Conservation (phyloP, 2,797 vertebrate genomes). For the Ciconia nigra region DNA sequence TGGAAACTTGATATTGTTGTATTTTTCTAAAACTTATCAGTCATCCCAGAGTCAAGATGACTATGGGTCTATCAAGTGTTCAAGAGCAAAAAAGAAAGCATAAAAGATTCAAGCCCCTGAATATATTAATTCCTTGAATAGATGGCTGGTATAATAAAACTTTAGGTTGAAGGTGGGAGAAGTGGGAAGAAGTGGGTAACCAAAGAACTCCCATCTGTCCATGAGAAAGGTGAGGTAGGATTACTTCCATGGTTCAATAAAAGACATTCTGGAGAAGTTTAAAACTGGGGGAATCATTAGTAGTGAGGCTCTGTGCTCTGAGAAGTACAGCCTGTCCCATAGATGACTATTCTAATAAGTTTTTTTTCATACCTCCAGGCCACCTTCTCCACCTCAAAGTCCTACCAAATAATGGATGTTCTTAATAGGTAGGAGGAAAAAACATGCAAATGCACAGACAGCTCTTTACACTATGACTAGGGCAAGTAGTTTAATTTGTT, state of each 20-base stretch:
- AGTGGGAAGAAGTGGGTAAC: neutral
- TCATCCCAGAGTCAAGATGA: neutral
- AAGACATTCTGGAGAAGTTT: neutral
- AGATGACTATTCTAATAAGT: neutral
- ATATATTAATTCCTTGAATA: neutral
- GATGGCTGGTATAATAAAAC: neutral
- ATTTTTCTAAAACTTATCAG: neutral
- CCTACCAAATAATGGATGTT: neutral
- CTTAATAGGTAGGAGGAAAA: neutral
- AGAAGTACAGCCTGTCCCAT: neutral
- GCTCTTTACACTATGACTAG: neutral
- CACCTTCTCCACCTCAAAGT: neutral
- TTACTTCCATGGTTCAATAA: neutral
- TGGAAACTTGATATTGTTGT: neutral
- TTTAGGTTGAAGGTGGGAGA: neutral
- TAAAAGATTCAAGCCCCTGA: neutral
- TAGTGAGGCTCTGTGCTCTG: neutral
- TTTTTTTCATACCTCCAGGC: neutral
- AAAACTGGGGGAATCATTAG: neutral
- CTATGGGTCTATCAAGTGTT: neutral
- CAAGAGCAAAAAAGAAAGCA: neutral
- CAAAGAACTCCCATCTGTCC: neutral
- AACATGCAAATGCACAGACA: neutral
- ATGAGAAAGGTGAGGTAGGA: neutral
- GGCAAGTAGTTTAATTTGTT: neutral